Percentiles rank a stretch among this genome's conserved stretches.
phyloP scores from a whole-genome alignment of 2,888 invertebrate species.

The Brachynemurus nebulosus region DNA sequence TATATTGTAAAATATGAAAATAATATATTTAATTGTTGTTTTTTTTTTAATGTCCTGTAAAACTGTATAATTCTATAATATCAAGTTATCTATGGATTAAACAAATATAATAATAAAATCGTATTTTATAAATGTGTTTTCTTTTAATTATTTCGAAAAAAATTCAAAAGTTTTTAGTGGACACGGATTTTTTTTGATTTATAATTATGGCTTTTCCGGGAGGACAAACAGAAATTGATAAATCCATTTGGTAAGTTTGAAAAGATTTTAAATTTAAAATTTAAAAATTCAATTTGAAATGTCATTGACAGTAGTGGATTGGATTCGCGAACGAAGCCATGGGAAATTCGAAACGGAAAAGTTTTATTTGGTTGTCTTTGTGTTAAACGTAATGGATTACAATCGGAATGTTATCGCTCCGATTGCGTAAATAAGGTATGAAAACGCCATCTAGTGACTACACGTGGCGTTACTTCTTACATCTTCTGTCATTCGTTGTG shows the following conservation, averaged over 20 bases:
- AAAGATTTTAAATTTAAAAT: too few species aligned
- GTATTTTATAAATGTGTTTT: too few species aligned
- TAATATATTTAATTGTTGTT: background rate
- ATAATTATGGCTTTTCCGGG: too few species aligned
- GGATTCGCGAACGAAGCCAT: too few species aligned
- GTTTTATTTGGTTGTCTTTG: constrained; percentile 18
- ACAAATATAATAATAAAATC: background rate
- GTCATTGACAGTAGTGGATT: too few species aligned
- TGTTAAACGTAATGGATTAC: constrained; percentile 39
- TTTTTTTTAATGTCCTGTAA: background rate
- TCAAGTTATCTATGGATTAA: background rate
- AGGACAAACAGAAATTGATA: too few species aligned
- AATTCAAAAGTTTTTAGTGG: background rate
- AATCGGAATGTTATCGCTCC: constrained; percentile 34
- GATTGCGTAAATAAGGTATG: constrained; percentile 37
- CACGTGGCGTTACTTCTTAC: background rate
- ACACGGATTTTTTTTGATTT: too few species aligned
- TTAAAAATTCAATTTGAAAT: too few species aligned
- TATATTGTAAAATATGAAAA: background rate
- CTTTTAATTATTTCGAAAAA: background rate
- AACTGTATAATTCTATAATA: background rate
- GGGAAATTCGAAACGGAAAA: background rate
- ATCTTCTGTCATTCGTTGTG: background rate
- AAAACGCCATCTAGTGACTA: constrained; percentile 26
- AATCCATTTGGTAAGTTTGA: too few species aligned